Evolutionary conservation across 2,888 invertebrate genomes (phyloP).

Genomic region (Dromius quadrimaculatus): DNA sequence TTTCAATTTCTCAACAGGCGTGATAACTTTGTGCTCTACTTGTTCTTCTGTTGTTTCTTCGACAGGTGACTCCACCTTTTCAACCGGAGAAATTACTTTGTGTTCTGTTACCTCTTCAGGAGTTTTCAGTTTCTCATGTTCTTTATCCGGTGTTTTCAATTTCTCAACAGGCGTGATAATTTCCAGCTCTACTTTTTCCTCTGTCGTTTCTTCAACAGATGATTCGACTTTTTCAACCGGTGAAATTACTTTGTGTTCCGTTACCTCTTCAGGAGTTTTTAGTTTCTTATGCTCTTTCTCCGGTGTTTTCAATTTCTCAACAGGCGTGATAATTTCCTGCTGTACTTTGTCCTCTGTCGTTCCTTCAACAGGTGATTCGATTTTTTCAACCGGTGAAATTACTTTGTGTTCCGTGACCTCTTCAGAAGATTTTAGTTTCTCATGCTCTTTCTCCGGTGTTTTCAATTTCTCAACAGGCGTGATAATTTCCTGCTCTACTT

Average conservation of each 20-base stretch:
- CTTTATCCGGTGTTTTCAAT: conserved; percentile 4
- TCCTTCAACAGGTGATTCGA: background rate
- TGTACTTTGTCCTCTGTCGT: background rate
- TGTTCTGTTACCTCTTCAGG: background rate
- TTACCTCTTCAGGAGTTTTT: conserved; percentile 7
- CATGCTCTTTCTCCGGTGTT: conserved; percentile 6
- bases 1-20: too few relatives aligned
- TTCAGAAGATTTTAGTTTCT: background rate
- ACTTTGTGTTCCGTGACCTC: conserved; percentile 1
- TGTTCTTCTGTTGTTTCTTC: conserved; percentile 33
- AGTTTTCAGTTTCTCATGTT: background rate
- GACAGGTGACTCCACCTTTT: conserved; percentile 10
- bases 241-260: conserved; percentile 7
- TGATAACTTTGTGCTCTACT: too few relatives aligned
- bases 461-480: conserved; percentile 10
- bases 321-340: too few relatives aligned
- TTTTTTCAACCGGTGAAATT: background rate
- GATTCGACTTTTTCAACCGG: background rate
- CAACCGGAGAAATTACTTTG: background rate
- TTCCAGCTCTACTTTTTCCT: background rate
- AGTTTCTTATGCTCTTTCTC: conserved; percentile 11
- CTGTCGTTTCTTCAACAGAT: conserved; percentile 1
- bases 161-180: too few relatives aligned
- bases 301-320: background rate
- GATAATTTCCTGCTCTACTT: background rate